These are phyloP conservation scores for Dendrolimus kikuchii DNA, from an alignment of 1,140 invertebrate species.

Conservation along the genomic window DNA sequence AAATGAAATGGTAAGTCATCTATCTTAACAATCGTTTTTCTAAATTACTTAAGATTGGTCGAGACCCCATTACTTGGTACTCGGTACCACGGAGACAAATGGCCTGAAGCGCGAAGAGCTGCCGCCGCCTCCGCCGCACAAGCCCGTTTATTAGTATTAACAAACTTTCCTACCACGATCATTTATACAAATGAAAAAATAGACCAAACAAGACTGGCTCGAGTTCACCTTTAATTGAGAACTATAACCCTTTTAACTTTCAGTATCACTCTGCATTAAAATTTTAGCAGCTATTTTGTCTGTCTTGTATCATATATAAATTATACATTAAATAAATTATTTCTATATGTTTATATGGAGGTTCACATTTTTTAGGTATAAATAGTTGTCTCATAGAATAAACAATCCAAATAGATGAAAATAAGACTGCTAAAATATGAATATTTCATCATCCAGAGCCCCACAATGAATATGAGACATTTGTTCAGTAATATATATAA, in stretches of 20 bases:
- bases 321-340: too few relatives aligned
- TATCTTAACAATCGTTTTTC: conserved; percentile 32
- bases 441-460: too few relatives aligned
- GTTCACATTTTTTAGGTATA: too few relatives aligned
- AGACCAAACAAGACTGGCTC: conserved; percentile 10
- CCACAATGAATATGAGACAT: too few relatives aligned
- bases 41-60: conserved; percentile 30
- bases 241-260: conserved; percentile 6
- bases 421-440: too few relatives aligned
- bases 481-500: too few relatives aligned
- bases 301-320: too few relatives aligned
- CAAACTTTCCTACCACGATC: conserved; percentile 29
- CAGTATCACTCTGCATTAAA: background rate
- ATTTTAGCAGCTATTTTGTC: too few relatives aligned
- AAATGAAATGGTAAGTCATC: conserved; percentile 19
- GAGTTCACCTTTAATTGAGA: conserved; percentile 22
- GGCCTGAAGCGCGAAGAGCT: conserved; percentile 23
- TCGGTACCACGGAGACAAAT: conserved; percentile 36
- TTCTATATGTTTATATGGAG: too few relatives aligned
- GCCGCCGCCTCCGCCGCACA: conserved; percentile 21
- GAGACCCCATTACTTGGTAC: conserved; percentile 26
- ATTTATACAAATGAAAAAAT: conserved; percentile 35
- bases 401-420: too few relatives aligned
- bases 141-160: conserved; percentile 38
- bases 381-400: too few relatives aligned